These are phyloP conservation scores for Lagopus muta DNA, from an alignment of 2,113 vertebrate species.

Conservation along the genomic window DNA sequence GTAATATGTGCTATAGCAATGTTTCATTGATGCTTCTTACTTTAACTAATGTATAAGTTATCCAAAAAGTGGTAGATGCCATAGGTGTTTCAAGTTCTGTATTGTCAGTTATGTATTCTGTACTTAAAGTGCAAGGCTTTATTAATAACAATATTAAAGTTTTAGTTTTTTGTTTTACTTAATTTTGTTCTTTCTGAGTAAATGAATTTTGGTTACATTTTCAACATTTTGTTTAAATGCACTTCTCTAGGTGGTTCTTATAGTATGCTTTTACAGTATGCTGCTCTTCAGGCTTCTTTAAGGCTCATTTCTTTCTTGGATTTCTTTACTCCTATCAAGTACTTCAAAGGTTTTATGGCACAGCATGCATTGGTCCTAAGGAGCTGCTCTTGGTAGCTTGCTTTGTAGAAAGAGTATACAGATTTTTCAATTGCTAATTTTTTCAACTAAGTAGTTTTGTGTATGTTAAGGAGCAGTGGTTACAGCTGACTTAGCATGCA, in stretches of 20 bases:
- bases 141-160: background rate
- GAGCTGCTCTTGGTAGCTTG: background rate
- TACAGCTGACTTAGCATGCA: background rate
- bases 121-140: background rate
- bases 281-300: background rate
- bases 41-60: background rate
- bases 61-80: background rate
- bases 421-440: background rate
- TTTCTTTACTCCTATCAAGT: background rate
- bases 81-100: background rate
- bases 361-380: background rate
- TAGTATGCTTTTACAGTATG: background rate
- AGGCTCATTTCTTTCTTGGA: background rate
- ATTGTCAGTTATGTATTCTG: background rate
- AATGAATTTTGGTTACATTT: background rate
- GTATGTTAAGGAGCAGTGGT: background rate
- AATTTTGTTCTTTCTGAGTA: background rate
- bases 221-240: background rate
- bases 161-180: background rate
- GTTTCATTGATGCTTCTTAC: background rate
- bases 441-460: background rate
- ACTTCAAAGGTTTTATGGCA: background rate
- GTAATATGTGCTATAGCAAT: background rate
- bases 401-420: background rate
- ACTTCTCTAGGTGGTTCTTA: background rate